A percentile compares a stretch with the other conserved stretches of the same genome.
phyloP scores from a whole-genome alignment of 2,888 invertebrate genomes.

The Pollenia angustigena region DNA sequence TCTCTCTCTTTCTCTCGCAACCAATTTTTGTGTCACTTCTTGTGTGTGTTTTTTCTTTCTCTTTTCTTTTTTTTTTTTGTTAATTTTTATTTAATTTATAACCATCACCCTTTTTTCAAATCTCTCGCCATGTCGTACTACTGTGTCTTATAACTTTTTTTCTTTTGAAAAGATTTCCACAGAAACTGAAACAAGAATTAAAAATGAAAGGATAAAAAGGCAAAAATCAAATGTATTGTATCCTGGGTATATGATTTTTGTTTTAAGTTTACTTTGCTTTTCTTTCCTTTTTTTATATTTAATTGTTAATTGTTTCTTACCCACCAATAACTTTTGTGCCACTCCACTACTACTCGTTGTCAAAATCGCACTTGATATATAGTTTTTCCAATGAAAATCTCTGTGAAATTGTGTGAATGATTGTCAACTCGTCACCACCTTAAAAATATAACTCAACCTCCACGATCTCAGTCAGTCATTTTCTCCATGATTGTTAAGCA shows the following conservation, averaged over 20 bases:
- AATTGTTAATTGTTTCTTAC: not conserved
- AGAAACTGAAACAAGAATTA: not conserved
- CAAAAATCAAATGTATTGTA: no score
- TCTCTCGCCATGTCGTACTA: not conserved
- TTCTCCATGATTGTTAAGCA: constrained; percentile 1
- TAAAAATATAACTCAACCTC: not conserved
- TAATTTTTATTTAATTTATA: constrained; percentile 6
- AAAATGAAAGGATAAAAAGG: no score
- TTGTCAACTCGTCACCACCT: constrained; percentile 23
- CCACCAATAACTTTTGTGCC: not conserved
- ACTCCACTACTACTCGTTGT: constrained; percentile 23
- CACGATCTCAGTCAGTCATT: constrained; percentile 26
- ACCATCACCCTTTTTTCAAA: not conserved
- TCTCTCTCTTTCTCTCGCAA: not conserved
- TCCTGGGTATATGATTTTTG: no score
- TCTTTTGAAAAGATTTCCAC: no score
- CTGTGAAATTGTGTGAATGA: constrained; percentile 57
- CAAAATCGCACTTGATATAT: constrained; percentile 31
- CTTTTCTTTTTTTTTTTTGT: not conserved
- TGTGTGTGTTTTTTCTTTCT: constrained; percentile 12
- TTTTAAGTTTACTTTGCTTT: not conserved
- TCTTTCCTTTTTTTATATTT: not conserved
- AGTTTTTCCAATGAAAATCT: not conserved
- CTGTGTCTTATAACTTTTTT: not conserved
- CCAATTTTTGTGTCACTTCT: constrained; percentile 18